Evolutionary conservation across 2,113 vertebrate species (phyloP), one percentile per base, ranked within the genome.

Genomic region (Pseudorectes ferrugineus): DNA sequence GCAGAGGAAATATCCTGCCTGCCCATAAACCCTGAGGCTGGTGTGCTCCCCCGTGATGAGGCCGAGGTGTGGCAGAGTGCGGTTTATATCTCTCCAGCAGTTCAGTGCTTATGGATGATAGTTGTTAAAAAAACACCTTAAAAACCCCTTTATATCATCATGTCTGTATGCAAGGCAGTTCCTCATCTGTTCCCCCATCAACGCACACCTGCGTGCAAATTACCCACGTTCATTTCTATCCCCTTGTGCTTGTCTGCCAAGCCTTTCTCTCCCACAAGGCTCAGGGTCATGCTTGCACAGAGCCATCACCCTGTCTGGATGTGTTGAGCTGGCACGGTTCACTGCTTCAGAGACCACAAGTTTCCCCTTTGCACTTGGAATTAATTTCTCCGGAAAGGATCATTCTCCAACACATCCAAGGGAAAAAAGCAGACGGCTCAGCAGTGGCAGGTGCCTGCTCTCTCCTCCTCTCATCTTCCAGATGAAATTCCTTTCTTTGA

Each of bases 21-120:
- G 28, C 9, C 45, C 12, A 4, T 26, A 51, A 88, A 63, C 45
- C 11, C 0, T 0, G 0, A 76, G 29, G 22, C 66, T 74, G 12
- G 0, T 73, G 15, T 75, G 36, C 21, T 75, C 9, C n/a, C 25
- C 36, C 10, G 9, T 33, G 45, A 72, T 36, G 52, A 57, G 21
- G n/a, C 40, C 57, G 28, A 29, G 42, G 14, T 38, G 42, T 82
- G 23, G 2, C 36, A 38, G 17, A 59, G 35, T 38, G 12, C n/a
- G 51, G 35, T 88, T 88, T 67, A 0, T 48, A 55, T 59, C 23
- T 11, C 22, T 61, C 28, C 23, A 59, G 29, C 24, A 62, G 25
- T 54, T 92, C 75, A 66, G 24, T 72, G 38, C 36, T 46, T 65
- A 22, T 49, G 35, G 22, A 28, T 35, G 28, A 31, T 3, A 54